Conservation (phyloP, 2,888 invertebrate genomes). For the Aphidoletes aphidimyza region DNA sequence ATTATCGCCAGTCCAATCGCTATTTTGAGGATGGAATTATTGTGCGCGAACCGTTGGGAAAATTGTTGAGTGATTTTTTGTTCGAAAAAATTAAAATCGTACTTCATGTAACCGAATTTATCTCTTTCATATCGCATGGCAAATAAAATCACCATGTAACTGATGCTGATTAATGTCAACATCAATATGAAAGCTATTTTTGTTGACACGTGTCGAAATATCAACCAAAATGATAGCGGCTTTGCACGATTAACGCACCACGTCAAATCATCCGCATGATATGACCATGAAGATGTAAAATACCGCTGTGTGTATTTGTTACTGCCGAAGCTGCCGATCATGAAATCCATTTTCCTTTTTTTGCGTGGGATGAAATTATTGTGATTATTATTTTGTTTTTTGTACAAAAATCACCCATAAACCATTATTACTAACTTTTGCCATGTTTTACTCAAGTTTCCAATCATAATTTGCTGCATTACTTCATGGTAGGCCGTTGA, state of each 20-base stretch:
- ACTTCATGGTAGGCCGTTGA: not conserved
- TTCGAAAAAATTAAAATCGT: not conserved
- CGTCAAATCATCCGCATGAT: not conserved
- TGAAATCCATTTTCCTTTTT: not conserved
- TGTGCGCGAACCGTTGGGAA: not conserved
- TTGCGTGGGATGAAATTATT: no score
- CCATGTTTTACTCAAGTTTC: not conserved
- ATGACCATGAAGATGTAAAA: not conserved
- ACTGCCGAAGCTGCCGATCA: not conserved
- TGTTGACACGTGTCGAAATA: not conserved
- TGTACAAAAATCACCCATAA: not conserved
- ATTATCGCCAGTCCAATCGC: not conserved
- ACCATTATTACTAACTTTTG: not conserved
- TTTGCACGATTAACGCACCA: not conserved
- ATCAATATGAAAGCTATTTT: not conserved
- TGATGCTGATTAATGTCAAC: not conserved
- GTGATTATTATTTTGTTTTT: no score
- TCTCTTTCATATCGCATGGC: not conserved
- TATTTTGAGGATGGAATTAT: not conserved
- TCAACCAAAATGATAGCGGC: not conserved
- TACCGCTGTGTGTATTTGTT: not conserved
- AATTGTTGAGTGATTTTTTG: not conserved
- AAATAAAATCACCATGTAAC: not conserved
- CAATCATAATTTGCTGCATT: not conserved
- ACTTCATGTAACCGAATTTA: not conserved